Evolutionary conservation across 2,797 vertebrate species (phyloP), one percentile per base, ranked within the genome.

Genomic region (Anabas testudineus): DNA sequence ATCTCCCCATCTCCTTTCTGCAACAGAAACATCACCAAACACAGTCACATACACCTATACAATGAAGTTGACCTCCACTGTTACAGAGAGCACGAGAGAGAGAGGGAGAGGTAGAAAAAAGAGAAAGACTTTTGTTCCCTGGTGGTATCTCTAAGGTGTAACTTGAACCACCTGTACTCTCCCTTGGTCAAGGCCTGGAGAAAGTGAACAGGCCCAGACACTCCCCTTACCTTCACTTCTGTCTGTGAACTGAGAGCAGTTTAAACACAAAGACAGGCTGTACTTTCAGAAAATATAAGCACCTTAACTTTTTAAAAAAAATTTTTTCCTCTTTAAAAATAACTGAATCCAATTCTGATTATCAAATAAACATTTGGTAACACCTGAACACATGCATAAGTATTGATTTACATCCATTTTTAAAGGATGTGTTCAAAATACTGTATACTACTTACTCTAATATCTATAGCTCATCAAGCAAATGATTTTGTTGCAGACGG

Each of bases 1-100:
- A 87, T 79, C 83, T 85, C 52, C 85, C 92, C 96, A 97, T 97
- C 86, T 72, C 95, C 91, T 86, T 87, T 94, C 91, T 95, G 89
- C 37, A 85, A 87, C 59, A 81, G 2, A 61, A 74, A n/a, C 18
- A 51, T 28, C 70, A 36, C 71, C 22, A 54, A 4, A 61, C 1
- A 67, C 24, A 51, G 21, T 26, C 16, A 59, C 0, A 60, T 9
- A 19, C 32, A 53, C 22, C 64, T 10, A 12, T 7, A 34, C 5
- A 55, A 24, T 2, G 21, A 14, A 18, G n/a, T 18, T 34, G 0
- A 22, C 19, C 4, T 1, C 15, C 16, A 28, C 42, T 55, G 42
- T 22, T 70, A 12, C 5, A 63, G 45, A 47, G 24, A 51, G 45
- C 12, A 13, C 15, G 4, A 30, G 28, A 30, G 28, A 6, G 28